Evolutionary conservation across 23 tunicate genomes (phyloP).

Genomic region (Oikopleura vanhoeffeni): DNA sequence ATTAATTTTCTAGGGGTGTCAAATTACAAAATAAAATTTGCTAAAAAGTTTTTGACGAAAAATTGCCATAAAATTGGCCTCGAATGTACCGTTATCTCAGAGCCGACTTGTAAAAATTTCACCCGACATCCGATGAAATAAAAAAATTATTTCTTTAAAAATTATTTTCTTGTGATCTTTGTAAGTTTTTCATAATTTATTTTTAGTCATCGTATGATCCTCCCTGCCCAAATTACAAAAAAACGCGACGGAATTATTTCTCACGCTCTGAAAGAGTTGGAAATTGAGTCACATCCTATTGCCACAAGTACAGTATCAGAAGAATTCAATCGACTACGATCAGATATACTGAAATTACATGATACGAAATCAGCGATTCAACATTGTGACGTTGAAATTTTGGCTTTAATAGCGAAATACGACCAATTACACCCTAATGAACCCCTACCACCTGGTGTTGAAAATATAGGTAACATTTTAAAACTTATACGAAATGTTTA

Average conservation of each 20-base stretch:
- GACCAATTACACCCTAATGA: neutral
- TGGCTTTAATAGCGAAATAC: neutral
- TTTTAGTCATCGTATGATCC: too few species aligned
- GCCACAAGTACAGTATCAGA: neutral
- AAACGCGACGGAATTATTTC: neutral
- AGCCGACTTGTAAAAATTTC: too few species aligned
- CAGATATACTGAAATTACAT: slow-evolving; percentile 1
- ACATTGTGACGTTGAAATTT: neutral
- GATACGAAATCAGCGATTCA: neutral
- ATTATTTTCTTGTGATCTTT: too few species aligned
- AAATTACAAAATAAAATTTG: too few species aligned
- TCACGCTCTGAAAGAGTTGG: neutral
- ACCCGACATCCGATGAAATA: too few species aligned
- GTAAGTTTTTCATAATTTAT: too few species aligned
- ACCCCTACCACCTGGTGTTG: neutral
- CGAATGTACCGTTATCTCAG: too few species aligned
- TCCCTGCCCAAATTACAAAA: neutral
- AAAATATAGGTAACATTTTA: neutral
- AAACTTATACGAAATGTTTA: too few species aligned
- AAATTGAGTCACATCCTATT: neutral
- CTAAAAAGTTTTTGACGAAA: too few species aligned
- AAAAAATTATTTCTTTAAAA: too few species aligned
- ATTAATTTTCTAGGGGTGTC: too few species aligned
- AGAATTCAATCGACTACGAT: neutral
- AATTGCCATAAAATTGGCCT: too few species aligned